Conservation (phyloP, 2,888 invertebrate genomes). For the Galeruca laticollis region DNA sequence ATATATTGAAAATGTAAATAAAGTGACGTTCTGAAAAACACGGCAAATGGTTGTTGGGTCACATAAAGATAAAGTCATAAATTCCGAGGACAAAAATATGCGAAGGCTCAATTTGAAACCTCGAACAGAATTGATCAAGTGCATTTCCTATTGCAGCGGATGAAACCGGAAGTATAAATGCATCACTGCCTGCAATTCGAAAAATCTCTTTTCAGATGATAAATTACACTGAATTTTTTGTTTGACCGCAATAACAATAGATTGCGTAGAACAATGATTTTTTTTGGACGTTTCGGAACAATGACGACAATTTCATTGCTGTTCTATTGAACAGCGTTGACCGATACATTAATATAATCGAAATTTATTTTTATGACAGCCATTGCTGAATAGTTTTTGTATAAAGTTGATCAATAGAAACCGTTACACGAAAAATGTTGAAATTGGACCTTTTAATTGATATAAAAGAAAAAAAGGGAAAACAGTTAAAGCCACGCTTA, state of each 20-base stretch:
- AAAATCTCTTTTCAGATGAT: slow-evolving; percentile 30
- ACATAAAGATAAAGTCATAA: not conserved
- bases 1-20: no score
- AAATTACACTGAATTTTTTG: slow-evolving; percentile 22
- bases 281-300: slow-evolving; percentile 28
- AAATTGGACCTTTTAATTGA: no score
- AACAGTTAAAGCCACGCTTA: no score
- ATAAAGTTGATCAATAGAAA: no score
- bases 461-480: no score
- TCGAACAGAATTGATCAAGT: slow-evolving; percentile 1
- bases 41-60: not conserved
- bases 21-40: no score
- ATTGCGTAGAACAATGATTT: slow-evolving; percentile 23
- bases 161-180: slow-evolving; percentile 5
- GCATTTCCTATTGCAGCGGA: not conserved
- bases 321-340: no score
- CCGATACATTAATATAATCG: slow-evolving; percentile 29
- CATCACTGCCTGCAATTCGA: slow-evolving; percentile 3
- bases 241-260: slow-evolving; percentile 28
- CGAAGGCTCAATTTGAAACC: not conserved
- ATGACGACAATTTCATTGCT: slow-evolving; percentile 28
- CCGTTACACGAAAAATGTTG: no score
- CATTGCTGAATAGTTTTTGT: no score
- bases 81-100: not conserved
- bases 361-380: slow-evolving; percentile 25